Evolutionary conservation across 2,888 invertebrate genomes (phyloP).

Genomic region (Rotaria socialis): DNA sequence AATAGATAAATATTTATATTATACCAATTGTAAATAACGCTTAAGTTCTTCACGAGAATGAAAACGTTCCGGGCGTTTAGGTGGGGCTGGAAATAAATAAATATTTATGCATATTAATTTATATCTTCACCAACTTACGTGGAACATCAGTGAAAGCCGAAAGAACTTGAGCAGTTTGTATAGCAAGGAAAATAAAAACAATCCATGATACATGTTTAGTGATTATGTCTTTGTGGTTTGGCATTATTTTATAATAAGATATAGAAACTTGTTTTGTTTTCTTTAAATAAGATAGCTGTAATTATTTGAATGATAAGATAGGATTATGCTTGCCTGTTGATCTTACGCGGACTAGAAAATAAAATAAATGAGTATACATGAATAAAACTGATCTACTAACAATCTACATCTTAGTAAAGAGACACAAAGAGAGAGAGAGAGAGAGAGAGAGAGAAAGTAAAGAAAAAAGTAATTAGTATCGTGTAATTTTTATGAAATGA

Average conservation of each 20-base stretch:
- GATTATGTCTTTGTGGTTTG: neutral
- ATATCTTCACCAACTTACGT: neutral
- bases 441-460: neutral
- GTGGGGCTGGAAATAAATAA: conserved; percentile 36
- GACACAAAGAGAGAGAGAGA: neutral
- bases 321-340: neutral
- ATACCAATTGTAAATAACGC: conserved; percentile 37
- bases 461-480: neutral
- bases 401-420: neutral
- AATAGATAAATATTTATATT: neutral
- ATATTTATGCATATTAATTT: too few relatives aligned
- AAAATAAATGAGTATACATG: neutral
- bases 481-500: neutral
- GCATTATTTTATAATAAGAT: neutral
- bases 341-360: neutral
- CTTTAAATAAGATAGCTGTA: neutral
- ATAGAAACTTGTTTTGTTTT: too few relatives aligned
- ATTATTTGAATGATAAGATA: neutral
- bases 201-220: neutral
- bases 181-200: neutral
- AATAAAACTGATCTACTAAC: neutral
- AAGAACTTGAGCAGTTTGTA: neutral
- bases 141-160: neutral
- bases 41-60: conserved; percentile 41
- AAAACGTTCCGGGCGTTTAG: conserved; percentile 42